phyloP scores from a whole-genome alignment of 2,888 invertebrate genomes.

The Myopa tessellatipennis region DNA sequence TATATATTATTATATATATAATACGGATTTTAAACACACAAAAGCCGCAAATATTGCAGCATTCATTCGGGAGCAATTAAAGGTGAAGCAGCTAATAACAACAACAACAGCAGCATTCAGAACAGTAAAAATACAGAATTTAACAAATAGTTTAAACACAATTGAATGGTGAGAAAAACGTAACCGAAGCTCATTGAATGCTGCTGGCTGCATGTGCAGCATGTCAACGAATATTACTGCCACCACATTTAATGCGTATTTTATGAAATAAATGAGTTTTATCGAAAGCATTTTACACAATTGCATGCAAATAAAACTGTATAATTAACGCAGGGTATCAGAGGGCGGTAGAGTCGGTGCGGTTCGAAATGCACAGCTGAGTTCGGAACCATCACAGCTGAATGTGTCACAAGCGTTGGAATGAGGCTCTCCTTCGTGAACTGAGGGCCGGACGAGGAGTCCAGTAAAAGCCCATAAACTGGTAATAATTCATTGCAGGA shows the following conservation, averaged over 20 bases:
- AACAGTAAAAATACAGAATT: neutral
- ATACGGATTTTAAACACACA: neutral
- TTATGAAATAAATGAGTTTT: slow-evolving; percentile 1
- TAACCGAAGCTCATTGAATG: neutral
- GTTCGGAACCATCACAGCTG: neutral
- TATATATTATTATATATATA: neutral
- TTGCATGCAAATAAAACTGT: slow-evolving; percentile 18
- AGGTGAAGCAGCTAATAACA: neutral
- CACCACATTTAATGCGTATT: slow-evolving; percentile 16
- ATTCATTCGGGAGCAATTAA: slow-evolving; percentile 28
- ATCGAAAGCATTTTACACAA: slow-evolving; percentile 2
- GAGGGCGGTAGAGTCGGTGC: slow-evolving; percentile 16
- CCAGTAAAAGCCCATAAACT: slow-evolving; percentile 37
- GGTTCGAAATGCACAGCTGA: neutral
- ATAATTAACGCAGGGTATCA: slow-evolving; percentile 42
- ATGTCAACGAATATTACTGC: neutral
- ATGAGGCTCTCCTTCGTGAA: neutral
- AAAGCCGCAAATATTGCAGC: slow-evolving; percentile 26
- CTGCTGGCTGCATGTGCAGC: neutral
- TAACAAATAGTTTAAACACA: neutral
- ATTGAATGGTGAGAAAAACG: slow-evolving; percentile 9
- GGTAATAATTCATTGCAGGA: slow-evolving; percentile 45
- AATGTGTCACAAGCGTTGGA: neutral
- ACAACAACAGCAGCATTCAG: neutral
- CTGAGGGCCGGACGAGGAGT: neutral